phyloP scores from a whole-genome alignment of 1,140 invertebrate species.

The Samia ricini region DNA sequence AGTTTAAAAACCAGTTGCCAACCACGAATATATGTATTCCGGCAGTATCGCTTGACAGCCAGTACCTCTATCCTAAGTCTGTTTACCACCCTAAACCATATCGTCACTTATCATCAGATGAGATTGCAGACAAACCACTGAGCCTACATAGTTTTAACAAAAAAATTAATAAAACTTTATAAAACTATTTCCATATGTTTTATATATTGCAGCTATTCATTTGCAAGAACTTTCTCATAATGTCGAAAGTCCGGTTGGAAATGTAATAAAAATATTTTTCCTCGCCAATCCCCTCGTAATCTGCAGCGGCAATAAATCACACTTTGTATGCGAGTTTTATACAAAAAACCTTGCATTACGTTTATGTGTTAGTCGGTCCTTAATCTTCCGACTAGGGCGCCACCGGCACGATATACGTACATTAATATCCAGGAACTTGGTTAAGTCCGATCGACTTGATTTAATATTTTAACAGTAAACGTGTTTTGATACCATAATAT shows the following conservation, averaged over 20 bases:
- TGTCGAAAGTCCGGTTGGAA: slow-evolving; percentile 14
- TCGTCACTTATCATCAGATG: too few relatives aligned
- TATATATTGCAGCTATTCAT: too few relatives aligned
- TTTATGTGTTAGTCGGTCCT: slow-evolving; percentile 51
- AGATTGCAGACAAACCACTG: too few relatives aligned
- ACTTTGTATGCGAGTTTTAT: slow-evolving; percentile 17
- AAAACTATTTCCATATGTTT: too few relatives aligned
- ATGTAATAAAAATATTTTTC: slow-evolving; percentile 24
- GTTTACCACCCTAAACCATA: too few relatives aligned
- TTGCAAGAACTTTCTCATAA: neutral
- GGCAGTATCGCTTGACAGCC: too few relatives aligned
- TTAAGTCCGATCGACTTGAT: slow-evolving; percentile 31
- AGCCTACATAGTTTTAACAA: too few relatives aligned
- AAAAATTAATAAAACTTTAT: too few relatives aligned
- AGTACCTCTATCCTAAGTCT: too few relatives aligned
- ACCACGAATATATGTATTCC: too few relatives aligned
- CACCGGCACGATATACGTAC: slow-evolving; percentile 53
- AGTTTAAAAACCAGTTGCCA: too few relatives aligned
- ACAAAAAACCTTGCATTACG: slow-evolving; percentile 25
- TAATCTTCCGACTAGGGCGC: slow-evolving; percentile 41
- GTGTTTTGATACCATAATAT: too few relatives aligned
- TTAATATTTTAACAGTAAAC: neutral
- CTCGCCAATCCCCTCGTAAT: neutral
- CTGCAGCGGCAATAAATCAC: slow-evolving; percentile 20
- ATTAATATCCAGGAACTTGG: slow-evolving; percentile 67